phyloP scores from a whole-genome alignment of 2,797 vertebrate genomes.

The Adrianichthys oophorus region DNA sequence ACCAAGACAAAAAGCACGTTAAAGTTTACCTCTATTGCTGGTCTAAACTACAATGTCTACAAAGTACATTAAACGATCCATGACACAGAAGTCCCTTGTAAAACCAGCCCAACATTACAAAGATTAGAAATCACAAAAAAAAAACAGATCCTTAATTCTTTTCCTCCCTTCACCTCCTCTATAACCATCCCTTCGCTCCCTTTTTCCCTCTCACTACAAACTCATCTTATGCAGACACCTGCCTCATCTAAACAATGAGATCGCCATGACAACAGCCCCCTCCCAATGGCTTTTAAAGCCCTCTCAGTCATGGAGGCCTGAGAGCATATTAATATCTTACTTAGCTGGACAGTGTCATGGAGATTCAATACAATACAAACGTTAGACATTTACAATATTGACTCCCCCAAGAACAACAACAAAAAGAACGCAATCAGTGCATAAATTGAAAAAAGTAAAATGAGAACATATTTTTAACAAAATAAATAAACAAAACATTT shows the following conservation, averaged over 20 bases:
- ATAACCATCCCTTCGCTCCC: not conserved
- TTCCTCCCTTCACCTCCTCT: constrained; percentile 20
- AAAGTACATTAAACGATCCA: too few species aligned
- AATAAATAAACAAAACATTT: too few species aligned
- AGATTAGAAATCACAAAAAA: too few species aligned
- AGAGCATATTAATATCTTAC: constrained; percentile 45
- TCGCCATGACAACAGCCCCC: constrained; percentile 59
- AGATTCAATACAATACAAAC: constrained; percentile 29
- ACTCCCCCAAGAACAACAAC: not conserved
- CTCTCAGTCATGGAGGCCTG: constrained; percentile 30
- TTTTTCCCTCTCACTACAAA: constrained; percentile 16
- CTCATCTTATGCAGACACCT: constrained; percentile 58
- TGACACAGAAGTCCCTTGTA: too few species aligned
- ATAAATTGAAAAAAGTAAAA: too few species aligned
- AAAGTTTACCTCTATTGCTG: too few species aligned
- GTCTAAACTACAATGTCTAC: too few species aligned
- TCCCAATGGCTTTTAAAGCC: constrained; percentile 50
- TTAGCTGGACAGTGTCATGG: constrained; percentile 40
- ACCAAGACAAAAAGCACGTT: too few species aligned
- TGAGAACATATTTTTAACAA: too few species aligned
- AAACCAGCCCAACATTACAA: too few species aligned
- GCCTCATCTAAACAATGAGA: constrained; percentile 65
- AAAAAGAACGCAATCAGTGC: not conserved
- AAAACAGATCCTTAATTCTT: not conserved
- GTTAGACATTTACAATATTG: not conserved